These are phyloP conservation scores for Amblyteles armatorius DNA, from an alignment of 2,888 invertebrate genomes.

Conservation along the genomic window DNA sequence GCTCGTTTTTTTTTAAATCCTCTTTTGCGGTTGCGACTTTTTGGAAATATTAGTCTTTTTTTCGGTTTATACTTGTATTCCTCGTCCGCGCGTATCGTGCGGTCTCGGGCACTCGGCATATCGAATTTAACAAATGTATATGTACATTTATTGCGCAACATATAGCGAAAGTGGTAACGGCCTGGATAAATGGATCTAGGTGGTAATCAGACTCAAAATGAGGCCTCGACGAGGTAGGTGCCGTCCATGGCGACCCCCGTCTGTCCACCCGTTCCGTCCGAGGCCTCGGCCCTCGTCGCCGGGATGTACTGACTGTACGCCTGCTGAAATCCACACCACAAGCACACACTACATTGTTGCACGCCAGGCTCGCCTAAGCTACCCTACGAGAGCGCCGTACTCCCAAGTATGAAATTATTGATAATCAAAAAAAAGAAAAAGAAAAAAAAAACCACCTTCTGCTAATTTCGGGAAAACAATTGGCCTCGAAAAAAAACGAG, in stretches of 20 bases:
- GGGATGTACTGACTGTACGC: slow-evolving; percentile 95
- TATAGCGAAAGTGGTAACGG: slow-evolving; percentile 30
- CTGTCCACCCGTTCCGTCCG: slow-evolving; percentile 87
- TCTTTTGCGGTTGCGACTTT: slow-evolving; percentile 12
- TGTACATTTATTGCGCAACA: slow-evolving; percentile 38
- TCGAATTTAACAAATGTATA: slow-evolving; percentile 40
- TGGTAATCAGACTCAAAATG: slow-evolving; percentile 87
- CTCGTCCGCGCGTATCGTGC: slow-evolving; percentile 2
- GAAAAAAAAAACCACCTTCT: background rate
- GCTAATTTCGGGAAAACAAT: background rate
- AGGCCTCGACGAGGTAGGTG: slow-evolving; percentile 94
- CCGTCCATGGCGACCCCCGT: slow-evolving; percentile 94
- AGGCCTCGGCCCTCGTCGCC: slow-evolving; percentile 92
- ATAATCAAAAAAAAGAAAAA: background rate
- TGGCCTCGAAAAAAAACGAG: slow-evolving; percentile 37
- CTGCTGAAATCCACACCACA: slow-evolving; percentile 88
- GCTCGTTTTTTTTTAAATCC: slow-evolving; percentile 6
- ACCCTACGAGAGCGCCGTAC: slow-evolving; percentile 54
- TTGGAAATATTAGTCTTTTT: slow-evolving; percentile 6
- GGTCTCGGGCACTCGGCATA: slow-evolving; percentile 21
- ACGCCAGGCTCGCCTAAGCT: slow-evolving; percentile 81
- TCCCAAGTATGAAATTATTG: slow-evolving; percentile 30
- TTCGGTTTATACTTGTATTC: background rate
- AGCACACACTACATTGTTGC: slow-evolving; percentile 84
- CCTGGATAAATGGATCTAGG: slow-evolving; percentile 34